phyloP scores from a whole-genome alignment of 2,113 vertebrate species.

The Acinonyx jubatus region DNA sequence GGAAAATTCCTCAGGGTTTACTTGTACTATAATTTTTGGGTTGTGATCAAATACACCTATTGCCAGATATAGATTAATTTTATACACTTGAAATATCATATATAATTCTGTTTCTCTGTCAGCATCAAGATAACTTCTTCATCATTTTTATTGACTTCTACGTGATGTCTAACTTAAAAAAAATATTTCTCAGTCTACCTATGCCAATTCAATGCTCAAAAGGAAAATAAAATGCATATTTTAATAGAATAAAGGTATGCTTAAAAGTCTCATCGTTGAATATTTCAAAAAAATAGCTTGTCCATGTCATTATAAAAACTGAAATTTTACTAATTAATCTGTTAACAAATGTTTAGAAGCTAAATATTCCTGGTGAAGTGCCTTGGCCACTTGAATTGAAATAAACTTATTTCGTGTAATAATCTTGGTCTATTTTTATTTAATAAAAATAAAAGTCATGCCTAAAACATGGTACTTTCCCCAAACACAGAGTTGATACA shows the following conservation, averaged over 20 bases:
- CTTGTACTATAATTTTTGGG: conserved; percentile 62
- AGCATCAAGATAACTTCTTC: conserved; percentile 42
- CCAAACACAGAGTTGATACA: not conserved
- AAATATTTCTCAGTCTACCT: conserved; percentile 43
- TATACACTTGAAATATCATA: conserved; percentile 59
- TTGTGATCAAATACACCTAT: conserved; percentile 44
- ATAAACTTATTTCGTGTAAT: not conserved
- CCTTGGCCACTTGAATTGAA: not conserved
- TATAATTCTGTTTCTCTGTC: conserved; percentile 64
- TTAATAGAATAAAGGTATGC: not conserved
- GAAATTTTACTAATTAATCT: not conserved
- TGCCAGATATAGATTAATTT: conserved; percentile 63
- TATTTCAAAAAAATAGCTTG: not conserved
- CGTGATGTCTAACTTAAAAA: conserved; percentile 56
- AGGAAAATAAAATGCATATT: conserved; percentile 45
- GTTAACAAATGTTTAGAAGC: not conserved
- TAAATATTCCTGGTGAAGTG: not conserved
- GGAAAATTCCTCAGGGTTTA: conserved; percentile 34
- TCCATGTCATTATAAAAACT: not conserved
- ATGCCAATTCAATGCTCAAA: conserved; percentile 24
- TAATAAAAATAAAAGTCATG: not conserved
- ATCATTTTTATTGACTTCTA: conserved; percentile 68
- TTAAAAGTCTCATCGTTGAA: not conserved
- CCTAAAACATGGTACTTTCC: not conserved
- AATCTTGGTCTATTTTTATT: not conserved